Evolutionary conservation across 2,797 vertebrate genomes (phyloP), one percentile per base, ranked within the genome.

Genomic region (Dermochelys coriacea): DNA sequence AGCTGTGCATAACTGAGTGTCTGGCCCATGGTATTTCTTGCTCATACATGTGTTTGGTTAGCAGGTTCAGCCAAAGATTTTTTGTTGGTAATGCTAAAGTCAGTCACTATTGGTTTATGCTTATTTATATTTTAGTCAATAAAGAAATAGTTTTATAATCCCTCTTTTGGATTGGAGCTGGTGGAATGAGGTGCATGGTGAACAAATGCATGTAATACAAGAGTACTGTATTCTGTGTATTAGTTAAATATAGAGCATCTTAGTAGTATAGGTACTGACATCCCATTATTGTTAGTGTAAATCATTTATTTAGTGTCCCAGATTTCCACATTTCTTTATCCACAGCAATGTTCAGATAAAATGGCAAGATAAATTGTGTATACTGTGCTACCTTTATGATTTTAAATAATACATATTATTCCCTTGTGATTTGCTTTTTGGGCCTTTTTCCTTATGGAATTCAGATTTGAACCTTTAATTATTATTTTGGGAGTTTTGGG

Each of bases 281-380:
- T 23, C 75, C 12, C 59, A 19, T 86, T 88, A 34, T 57, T 21
- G 59, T 71, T 93, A 90, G 12, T 47, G 75, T 79, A 95, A 95
- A 81, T 54, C 12, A 47, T 95, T 90, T 91, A 87, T 92, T 93
- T 95, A 78, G 68, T 94, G 75, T 89, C 80, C 85, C 93, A 50
- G 81, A 87, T 95, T 89, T 96, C 85, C 23, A 81, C 12, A 84
- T 86, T n/a, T 18, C 25, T 95, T 87, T 45, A 88, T 15, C 79
- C 88, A 18, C 25, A 81, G 8, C 79, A 89, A 2, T 87, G 90
- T 51, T 37, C 37, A 91, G 80, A 52, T 55, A 51, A 82, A 91
- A 54, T 49, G 12, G 49, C 80, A 14, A 12, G 82, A 9, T 19
- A 74, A 50, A 8, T 52, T 59, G 25, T 80, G 10, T 84, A 85